Percentiles rank a stretch among this genome's conserved stretches.
These are phyloP conservation scores for Barypeithes pellucidus DNA, from an alignment of 2,888 invertebrate species.

Conservation along the genomic window DNA sequence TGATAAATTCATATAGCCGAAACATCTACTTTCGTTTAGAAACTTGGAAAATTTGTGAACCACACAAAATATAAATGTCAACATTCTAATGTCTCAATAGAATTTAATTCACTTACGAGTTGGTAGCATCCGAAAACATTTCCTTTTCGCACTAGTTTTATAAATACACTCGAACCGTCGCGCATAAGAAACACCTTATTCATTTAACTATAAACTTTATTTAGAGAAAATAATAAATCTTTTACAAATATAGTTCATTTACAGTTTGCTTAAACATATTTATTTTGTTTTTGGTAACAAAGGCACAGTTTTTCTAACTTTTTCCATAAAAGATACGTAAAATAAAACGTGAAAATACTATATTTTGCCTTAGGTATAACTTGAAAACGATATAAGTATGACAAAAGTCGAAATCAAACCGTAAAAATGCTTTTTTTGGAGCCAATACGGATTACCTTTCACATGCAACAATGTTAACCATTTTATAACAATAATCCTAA, in stretches of 20 bases:
- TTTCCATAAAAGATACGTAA: constrained; percentile 54
- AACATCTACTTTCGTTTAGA: no score
- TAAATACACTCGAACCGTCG: no score
- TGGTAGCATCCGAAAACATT: no score
- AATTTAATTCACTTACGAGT: no score
- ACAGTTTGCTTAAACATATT: constrained; percentile 60
- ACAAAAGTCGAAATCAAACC: constrained; percentile 23
- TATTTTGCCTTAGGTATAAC: constrained; percentile 23
- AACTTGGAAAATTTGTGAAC: no score
- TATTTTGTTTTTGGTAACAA: constrained; percentile 64
- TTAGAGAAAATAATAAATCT: constrained; percentile 65
- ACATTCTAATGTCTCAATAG: no score
- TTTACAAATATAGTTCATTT: constrained; percentile 64
- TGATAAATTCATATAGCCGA: no score
- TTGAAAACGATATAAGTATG: constrained; percentile 30
- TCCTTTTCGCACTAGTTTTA: no score
- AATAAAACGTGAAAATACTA: constrained; percentile 41
- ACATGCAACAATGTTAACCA: no score
- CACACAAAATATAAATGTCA: no score
- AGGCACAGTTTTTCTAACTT: constrained; percentile 64
- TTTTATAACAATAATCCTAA: no score
- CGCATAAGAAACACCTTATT: constrained; percentile 2
- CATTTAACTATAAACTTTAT: constrained; percentile 62
- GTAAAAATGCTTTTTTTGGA: constrained; percentile 13
- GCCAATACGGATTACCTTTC: not conserved